phyloP scores from a whole-genome alignment of 2,888 invertebrate genomes.

The Muschampia plurimacula region DNA sequence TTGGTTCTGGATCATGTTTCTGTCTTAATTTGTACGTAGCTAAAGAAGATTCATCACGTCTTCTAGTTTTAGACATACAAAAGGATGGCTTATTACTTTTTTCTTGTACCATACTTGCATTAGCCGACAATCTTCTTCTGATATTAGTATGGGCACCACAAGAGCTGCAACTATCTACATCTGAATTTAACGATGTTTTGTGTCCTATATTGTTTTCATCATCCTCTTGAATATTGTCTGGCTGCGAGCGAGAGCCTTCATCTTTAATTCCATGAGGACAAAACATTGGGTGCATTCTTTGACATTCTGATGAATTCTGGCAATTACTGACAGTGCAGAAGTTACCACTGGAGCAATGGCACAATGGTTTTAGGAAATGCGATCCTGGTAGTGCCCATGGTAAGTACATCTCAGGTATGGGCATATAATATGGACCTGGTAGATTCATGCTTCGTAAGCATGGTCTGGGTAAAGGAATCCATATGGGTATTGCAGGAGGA shows the following conservation, averaged over 20 bases:
- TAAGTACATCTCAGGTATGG: constrained; percentile 23
- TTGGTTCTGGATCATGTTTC: neutral
- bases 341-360: constrained; percentile 37
- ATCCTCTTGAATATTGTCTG: neutral
- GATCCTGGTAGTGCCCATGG: constrained; percentile 12
- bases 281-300: constrained; percentile 17
- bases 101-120: neutral
- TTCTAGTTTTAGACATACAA: neutral
- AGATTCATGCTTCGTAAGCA: constrained; percentile 39
- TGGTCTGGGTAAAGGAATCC: constrained; percentile 39
- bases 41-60: neutral
- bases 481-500: constrained; percentile 9
- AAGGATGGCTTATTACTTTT: neutral
- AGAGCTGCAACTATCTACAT: constrained; percentile 5
- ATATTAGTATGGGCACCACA: neutral
- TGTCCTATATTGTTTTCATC: constrained; percentile 3
- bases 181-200: constrained; percentile 9
- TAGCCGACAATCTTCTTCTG: neutral
- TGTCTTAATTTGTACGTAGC: neutral
- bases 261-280: constrained; percentile 18
- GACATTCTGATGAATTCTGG: constrained; percentile 29
- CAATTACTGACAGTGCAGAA: constrained; percentile 39
- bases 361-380: constrained; percentile 21
- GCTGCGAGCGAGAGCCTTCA: neutral
- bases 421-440: constrained; percentile 28